Conservation (phyloP, 2,113 vertebrate genomes). For the Plotosus lineatus region DNA sequence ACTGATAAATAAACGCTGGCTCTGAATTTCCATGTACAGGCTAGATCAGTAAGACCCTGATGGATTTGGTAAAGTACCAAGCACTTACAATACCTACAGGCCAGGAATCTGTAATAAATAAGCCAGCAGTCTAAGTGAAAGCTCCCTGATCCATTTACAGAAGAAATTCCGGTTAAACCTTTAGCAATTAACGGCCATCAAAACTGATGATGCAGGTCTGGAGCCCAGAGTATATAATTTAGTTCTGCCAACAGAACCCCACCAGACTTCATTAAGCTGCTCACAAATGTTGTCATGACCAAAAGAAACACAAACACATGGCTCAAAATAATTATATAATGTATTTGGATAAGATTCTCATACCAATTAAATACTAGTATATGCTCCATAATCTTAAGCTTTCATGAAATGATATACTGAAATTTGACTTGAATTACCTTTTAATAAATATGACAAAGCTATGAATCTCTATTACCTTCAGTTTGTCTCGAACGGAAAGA, state of each 20-base stretch:
- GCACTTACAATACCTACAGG: conserved; percentile 62
- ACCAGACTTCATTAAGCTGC: conserved; percentile 74
- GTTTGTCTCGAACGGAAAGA: background rate
- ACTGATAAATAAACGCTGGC: conserved; percentile 44
- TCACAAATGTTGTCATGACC: conserved; percentile 62
- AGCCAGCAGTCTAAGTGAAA: conserved; percentile 67
- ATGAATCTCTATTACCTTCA: background rate
- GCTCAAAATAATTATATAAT: background rate
- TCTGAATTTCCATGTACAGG: conserved; percentile 8
- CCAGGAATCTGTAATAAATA: conserved; percentile 68
- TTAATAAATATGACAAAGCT: background rate
- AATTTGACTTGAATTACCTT: background rate
- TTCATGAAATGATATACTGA: background rate
- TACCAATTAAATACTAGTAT: conserved; percentile 16
- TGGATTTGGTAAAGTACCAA: conserved; percentile 50
- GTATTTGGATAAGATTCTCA: background rate
- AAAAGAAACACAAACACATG: background rate
- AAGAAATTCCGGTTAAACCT: conserved; percentile 76
- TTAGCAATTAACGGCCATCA: conserved; percentile 74
- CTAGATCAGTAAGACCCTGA: conserved; percentile 46
- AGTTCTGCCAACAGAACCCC: conserved; percentile 67
- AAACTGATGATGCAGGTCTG: conserved; percentile 44
- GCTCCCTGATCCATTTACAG: conserved; percentile 75
- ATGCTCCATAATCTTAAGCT: background rate
- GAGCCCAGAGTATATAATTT: conserved; percentile 67